These are phyloP conservation scores for Pristionchus pacificus DNA, from an alignment of 1,140 invertebrate species.

Conservation along the genomic window DNA sequence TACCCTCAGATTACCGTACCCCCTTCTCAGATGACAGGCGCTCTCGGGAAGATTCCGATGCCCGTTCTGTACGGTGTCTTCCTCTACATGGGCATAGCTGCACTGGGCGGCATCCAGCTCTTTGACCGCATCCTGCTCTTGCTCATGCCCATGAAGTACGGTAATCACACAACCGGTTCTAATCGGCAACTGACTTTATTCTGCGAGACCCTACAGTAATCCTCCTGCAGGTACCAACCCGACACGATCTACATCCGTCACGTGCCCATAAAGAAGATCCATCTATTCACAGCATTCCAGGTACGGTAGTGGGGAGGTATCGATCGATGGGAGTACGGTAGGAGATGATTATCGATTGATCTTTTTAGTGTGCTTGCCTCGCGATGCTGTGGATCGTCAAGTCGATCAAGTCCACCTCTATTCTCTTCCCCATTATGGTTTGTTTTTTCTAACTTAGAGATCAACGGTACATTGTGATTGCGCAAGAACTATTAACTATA, in stretches of 20 bases:
- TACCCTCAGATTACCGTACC: neutral
- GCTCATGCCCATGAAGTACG: constrained; percentile 88
- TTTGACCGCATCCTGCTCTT: constrained; percentile 90
- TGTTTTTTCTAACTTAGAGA: constrained; percentile 41
- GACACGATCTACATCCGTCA: constrained; percentile 94
- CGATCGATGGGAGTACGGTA: too few species aligned
- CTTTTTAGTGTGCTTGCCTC: too few species aligned
- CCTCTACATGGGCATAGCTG: constrained; percentile 96
- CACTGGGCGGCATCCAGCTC: constrained; percentile 75
- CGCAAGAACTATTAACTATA: too few species aligned
- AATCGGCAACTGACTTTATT: neutral
- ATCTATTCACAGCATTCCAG: constrained; percentile 90
- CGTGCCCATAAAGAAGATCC: constrained; percentile 85
- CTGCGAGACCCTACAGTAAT: too few species aligned
- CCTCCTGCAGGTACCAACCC: constrained; percentile 85
- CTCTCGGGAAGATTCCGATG: constrained; percentile 80
- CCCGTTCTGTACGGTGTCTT: constrained; percentile 89
- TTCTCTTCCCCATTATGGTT: constrained; percentile 95
- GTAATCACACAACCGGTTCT: neutral
- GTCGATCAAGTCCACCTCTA: constrained; percentile 86
- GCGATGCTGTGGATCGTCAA: constrained; percentile 88
- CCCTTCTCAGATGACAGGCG: constrained; percentile 1
- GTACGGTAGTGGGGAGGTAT: too few species aligned
- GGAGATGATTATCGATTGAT: too few species aligned
- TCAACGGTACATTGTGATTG: too few species aligned